phyloP scores from a whole-genome alignment of 1,140 invertebrate genomes.

The Cepaea nemoralis region DNA sequence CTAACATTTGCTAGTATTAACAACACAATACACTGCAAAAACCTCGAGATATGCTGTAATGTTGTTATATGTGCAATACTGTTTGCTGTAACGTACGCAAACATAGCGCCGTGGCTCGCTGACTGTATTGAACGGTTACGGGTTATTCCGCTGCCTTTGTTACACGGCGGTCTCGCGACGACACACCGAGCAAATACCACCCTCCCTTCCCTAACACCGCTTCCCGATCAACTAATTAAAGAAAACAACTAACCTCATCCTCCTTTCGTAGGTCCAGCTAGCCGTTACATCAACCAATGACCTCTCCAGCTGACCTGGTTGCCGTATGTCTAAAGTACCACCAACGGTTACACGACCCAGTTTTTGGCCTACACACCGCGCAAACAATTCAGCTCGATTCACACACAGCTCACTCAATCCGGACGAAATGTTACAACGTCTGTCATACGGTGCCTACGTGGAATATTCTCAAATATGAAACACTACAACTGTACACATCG shows the following conservation, averaged over 20 bases:
- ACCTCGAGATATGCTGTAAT: too few species aligned
- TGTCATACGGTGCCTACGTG: neutral
- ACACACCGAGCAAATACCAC: neutral
- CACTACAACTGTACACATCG: neutral
- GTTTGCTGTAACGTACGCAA: too few species aligned
- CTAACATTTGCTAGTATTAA: too few species aligned
- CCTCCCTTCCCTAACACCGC: neutral
- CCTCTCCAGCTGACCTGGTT: neutral
- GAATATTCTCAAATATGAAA: neutral
- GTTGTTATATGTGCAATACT: too few species aligned
- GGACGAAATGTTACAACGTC: neutral
- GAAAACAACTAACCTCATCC: slow-evolving; percentile 1
- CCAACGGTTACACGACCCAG: neutral
- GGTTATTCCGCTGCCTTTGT: neutral
- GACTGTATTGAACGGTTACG: too few species aligned
- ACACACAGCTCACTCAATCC: neutral
- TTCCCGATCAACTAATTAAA: neutral
- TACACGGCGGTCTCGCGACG: neutral
- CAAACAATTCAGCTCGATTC: neutral
- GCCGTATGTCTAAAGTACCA: neutral
- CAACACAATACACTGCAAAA: too few species aligned
- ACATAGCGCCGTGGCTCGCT: too few species aligned
- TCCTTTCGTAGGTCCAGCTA: neutral
- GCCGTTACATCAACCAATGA: neutral
- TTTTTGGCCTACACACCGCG: slow-evolving; percentile 1